phyloP scores from a whole-genome alignment of 2,113 vertebrate species.

The Rhynchomys soricoides region DNA sequence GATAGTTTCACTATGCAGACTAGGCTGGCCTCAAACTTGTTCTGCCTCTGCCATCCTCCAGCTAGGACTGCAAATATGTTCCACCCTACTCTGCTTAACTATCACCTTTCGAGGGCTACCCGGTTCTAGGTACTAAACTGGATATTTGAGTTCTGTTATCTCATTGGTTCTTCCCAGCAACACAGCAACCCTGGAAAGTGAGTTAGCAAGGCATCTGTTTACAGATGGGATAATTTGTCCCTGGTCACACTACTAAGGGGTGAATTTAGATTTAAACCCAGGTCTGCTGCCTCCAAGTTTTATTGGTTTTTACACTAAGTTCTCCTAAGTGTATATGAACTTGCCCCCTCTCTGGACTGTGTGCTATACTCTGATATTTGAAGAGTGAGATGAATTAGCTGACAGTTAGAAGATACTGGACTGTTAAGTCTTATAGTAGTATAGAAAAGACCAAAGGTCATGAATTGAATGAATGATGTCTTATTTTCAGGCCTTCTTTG shows the following conservation, averaged over 20 bases:
- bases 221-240: background rate
- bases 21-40: background rate
- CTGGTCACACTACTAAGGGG: background rate
- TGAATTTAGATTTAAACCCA: background rate
- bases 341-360: background rate
- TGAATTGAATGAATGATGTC: background rate
- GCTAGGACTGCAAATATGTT: background rate
- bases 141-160: background rate
- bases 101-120: background rate
- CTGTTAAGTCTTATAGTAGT: constrained; percentile 7
- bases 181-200: background rate
- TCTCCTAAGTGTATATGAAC: background rate
- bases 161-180: constrained; percentile 1
- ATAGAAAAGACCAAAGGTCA: background rate
- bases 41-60: background rate
- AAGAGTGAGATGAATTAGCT: constrained; percentile 28
- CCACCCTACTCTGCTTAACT: background rate
- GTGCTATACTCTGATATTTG: background rate
- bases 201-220: background rate
- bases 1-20: background rate
- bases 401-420: constrained; percentile 9
- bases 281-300: background rate
- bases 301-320: background rate
- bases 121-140: background rate
- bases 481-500: background rate